Percentiles rank a stretch among this genome's conserved stretches.
phyloP scores from a whole-genome alignment of 2,797 vertebrate species.

The Spondyliosoma cantharus region DNA sequence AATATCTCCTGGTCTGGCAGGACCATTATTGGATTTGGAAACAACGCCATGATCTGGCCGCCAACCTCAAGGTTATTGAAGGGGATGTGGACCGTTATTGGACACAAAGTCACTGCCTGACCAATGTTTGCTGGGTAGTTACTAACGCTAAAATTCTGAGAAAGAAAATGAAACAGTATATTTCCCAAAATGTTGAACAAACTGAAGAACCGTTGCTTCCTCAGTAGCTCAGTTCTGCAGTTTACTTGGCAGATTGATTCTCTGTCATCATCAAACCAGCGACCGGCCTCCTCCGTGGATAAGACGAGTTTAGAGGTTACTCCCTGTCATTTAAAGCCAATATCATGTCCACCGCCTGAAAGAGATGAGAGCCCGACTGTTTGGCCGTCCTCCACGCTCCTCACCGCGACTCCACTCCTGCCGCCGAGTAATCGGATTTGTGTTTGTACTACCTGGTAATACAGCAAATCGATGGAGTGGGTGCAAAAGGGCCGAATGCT shows the following conservation, averaged over 20 bases:
- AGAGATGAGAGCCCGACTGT: slow-evolving; percentile 39
- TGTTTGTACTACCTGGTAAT: slow-evolving; percentile 72
- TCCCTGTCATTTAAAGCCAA: slow-evolving; percentile 31
- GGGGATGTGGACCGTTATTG: no score
- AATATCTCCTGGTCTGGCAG: no score
- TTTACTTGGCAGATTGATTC: slow-evolving; percentile 2
- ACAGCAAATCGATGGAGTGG: slow-evolving; percentile 52
- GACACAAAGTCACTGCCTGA: no score
- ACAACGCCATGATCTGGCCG: no score
- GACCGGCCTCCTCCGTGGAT: neutral
- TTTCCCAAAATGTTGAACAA: no score
- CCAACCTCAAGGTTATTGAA: no score
- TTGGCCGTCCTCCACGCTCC: slow-evolving; percentile 29
- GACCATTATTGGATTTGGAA: no score
- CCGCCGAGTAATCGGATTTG: slow-evolving; percentile 67
- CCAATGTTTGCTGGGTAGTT: no score
- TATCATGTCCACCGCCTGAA: slow-evolving; percentile 19
- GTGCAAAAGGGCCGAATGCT: slow-evolving; percentile 40
- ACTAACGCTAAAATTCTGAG: neutral
- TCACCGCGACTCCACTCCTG: slow-evolving; percentile 49
- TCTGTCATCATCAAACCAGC: slow-evolving; percentile 13
- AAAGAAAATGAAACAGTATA: no score
- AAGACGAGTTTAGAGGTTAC: neutral
- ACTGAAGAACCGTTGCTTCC: no score
- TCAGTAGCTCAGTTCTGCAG: neutral